phyloP scores from a whole-genome alignment of 2,113 vertebrate genomes.

The Rhinopomastus cyanomelas region DNA sequence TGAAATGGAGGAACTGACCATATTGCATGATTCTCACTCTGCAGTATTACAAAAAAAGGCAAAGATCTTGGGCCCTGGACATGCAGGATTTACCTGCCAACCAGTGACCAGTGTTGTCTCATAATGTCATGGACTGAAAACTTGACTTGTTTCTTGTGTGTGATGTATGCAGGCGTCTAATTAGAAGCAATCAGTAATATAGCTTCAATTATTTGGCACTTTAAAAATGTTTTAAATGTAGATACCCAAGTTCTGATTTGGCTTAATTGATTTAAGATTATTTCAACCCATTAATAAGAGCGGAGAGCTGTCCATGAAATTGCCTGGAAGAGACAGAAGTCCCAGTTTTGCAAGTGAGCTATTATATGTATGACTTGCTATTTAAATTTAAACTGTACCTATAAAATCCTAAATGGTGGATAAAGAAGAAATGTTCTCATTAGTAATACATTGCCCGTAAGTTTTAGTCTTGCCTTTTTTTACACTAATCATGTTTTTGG shows the following conservation, averaged over 20 bases:
- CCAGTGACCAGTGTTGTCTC: neutral
- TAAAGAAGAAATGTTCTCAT: neutral
- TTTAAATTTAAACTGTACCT: neutral
- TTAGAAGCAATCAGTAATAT: neutral
- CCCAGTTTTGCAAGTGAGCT: neutral
- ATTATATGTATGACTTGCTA: neutral
- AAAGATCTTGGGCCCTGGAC: neutral
- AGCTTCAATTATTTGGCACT: neutral
- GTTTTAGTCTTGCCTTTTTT: neutral
- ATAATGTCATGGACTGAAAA: neutral
- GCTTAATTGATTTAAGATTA: neutral
- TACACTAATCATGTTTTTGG: neutral
- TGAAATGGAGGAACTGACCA: neutral
- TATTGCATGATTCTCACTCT: neutral
- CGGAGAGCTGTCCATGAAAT: neutral
- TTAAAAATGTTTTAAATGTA: neutral
- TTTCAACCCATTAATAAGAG: neutral
- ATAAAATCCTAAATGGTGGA: neutral
- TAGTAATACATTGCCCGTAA: neutral
- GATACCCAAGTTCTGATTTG: neutral
- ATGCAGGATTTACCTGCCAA: neutral
- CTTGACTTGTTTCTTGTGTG: neutral
- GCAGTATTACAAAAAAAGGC: neutral
- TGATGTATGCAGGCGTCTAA: neutral
- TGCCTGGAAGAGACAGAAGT: neutral